Evolutionary conservation across 2,113 vertebrate genomes (phyloP), one percentile per base, ranked within the genome.

Genomic region (Synchiropus splendidus): DNA sequence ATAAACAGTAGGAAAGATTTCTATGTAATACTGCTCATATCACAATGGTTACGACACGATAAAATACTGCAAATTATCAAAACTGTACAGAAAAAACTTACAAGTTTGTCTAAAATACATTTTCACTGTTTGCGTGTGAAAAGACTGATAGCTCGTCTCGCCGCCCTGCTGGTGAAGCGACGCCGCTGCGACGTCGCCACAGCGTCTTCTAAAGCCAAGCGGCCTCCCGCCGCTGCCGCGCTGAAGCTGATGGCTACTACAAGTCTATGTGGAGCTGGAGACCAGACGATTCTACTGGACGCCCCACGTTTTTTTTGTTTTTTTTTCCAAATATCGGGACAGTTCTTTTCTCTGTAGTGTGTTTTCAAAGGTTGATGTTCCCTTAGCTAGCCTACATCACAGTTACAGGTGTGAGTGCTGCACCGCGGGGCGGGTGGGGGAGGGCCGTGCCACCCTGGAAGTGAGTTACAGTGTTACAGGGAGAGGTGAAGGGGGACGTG

Each of bases 1-100:
- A 91, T 86, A 90, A 95, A 98, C 78, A 89, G 91, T 95, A 92
- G 84, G 89, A 95, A 97, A 92, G 78, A 78, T 81, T 81, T 87
- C 89, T 90, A 89, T 88, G 79, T 82, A 89, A 74, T 86, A 92
- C 89, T 86, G 88, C 83, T 88, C 87, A 90, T 82, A 86, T 89
- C 87, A 97, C 91, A 87, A 91, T 88, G 77, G 84, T 85, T 89
- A 95, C 91, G 47, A 83, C 87, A 94, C 92, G 80, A 88, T 88
- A 90, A 95, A 95, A 89, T 90, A 96, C 92, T 88, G 89, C 86
- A 88, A 90, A 81, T 97, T 97, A 96, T 98, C 91, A 97, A 97
- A 74, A 89, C 90, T 82, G 86, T 97, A 96, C 92, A 95, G 87
- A 85, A 89, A 27, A 81, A 83, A 92, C 85, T 89, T 94, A 94